Conservation (phyloP, 2,888 invertebrate genomes). For the Penaeus monodon region DNA sequence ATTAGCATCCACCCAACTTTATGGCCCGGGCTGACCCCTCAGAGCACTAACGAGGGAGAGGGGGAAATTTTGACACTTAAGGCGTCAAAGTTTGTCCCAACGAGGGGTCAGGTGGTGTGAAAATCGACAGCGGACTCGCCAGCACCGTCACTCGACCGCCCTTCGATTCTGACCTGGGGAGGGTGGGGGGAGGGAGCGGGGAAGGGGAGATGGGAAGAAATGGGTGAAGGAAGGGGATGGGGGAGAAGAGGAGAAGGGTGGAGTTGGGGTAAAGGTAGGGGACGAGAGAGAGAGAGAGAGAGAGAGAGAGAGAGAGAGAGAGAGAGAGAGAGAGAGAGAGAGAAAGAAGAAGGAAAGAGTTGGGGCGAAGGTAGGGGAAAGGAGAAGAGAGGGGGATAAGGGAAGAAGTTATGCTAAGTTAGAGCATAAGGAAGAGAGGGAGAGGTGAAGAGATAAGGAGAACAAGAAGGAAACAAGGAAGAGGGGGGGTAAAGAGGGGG, state of each 20-base stretch:
- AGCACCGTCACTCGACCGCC: neutral
- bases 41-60: slow-evolving; percentile 40
- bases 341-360: neutral
- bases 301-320: neutral
- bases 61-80: slow-evolving; percentile 48
- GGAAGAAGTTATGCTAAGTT: no score
- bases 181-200: neutral
- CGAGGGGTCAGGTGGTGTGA: slow-evolving; percentile 42
- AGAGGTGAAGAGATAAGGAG: neutral
- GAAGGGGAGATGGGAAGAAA: neutral
- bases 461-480: no score
- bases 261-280: neutral
- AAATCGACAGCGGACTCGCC: slow-evolving; percentile 32
- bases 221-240: neutral
- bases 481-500: neutral
- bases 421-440: neutral
- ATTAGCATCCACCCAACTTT: slow-evolving; percentile 35
- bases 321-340: neutral
- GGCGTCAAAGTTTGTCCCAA: slow-evolving; percentile 54
- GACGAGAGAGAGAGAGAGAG: neutral
- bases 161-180: neutral
- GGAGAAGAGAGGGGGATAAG: neutral
- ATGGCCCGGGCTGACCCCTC: slow-evolving; percentile 12
- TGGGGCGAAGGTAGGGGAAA: neutral
- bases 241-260: neutral